phyloP scores from a whole-genome alignment of 2,113 vertebrate species.

The Oreocharis arfaki region DNA sequence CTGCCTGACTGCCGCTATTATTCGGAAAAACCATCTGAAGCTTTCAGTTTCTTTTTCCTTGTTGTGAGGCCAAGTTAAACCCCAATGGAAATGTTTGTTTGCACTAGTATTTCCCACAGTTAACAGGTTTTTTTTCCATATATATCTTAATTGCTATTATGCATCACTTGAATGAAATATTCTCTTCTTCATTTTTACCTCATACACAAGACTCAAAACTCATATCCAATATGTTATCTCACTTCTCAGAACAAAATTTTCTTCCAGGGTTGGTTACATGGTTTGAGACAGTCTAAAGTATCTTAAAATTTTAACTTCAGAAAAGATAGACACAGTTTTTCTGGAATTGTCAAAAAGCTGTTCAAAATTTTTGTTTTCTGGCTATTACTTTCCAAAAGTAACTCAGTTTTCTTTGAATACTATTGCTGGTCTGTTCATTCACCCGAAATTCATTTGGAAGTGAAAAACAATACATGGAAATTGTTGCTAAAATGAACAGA shows the following conservation, averaged over 20 bases:
- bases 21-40: not conserved
- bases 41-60: conserved; percentile 21
- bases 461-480: not conserved
- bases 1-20: not conserved
- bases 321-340: not conserved
- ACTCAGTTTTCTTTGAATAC: not conserved
- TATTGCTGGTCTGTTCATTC: not conserved
- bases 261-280: not conserved
- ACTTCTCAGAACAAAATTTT: not conserved
- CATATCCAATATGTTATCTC: not conserved
- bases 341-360: not conserved
- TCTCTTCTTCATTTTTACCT: not conserved
- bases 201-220: not conserved
- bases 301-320: not conserved
- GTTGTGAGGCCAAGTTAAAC: not conserved
- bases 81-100: not conserved
- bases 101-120: not conserved
- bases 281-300: not conserved
- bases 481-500: not conserved
- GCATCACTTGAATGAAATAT: not conserved
- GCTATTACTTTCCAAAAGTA: not conserved
- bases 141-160: not conserved
- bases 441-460: not conserved
- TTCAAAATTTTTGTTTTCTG: not conserved
- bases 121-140: not conserved